Evolutionary conservation across 1,140 invertebrate genomes (phyloP).

Genomic region (Drosophila oshimai): DNA sequence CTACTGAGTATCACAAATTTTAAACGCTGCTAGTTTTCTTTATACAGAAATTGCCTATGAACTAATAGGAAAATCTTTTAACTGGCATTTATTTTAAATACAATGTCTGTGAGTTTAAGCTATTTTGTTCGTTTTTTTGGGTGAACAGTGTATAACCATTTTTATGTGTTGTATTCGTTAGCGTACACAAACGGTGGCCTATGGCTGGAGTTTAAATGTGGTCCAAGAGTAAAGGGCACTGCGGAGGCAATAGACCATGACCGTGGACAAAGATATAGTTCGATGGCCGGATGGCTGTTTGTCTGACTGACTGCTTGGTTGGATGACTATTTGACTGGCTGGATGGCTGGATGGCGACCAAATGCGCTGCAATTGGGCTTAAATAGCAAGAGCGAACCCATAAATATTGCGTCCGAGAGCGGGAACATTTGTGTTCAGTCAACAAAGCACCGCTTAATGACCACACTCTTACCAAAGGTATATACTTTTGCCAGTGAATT

Average conservation of each 20-base stretch:
- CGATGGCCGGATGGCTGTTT: conserved; percentile 45
- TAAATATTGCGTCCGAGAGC: conserved; percentile 39
- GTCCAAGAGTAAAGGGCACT: conserved; percentile 57
- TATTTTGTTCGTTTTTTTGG: no score
- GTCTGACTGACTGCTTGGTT: conserved; percentile 29
- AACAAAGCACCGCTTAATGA: conserved; percentile 43
- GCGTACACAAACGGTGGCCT: neutral
- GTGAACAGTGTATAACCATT: no score
- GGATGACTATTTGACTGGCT: conserved; percentile 17
- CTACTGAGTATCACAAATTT: no score
- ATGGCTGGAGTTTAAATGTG: conserved; percentile 34
- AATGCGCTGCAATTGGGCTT: conserved; percentile 63
- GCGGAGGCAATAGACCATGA: conserved; percentile 68
- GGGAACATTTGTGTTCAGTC: conserved; percentile 32
- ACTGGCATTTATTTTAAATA: no score
- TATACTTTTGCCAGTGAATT: no score
- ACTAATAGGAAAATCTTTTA: no score
- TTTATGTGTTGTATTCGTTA: neutral
- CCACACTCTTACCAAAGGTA: neutral
- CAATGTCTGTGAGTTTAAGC: no score
- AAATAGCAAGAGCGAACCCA: conserved; percentile 35
- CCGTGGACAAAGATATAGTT: conserved; percentile 58
- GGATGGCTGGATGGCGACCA: conserved; percentile 21
- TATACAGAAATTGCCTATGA: no score
- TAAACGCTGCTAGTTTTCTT: no score